phyloP scores from a whole-genome alignment of 2,797 vertebrate genomes.

The Remorina albescens region DNA sequence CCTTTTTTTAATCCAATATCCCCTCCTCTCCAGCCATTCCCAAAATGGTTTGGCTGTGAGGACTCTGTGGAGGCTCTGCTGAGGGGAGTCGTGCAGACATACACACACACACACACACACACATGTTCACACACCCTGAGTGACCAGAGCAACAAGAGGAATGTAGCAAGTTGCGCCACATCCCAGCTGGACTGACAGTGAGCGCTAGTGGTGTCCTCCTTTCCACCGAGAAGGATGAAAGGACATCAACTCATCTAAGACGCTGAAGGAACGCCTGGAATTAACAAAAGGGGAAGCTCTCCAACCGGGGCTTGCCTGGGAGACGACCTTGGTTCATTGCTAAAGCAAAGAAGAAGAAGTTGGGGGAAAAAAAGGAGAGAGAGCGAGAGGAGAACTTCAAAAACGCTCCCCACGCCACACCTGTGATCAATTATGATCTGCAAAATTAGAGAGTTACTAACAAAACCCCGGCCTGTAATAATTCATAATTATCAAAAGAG shows the following conservation, averaged over 20 bases:
- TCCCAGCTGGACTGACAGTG: conserved; percentile 83
- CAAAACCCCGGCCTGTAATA: conserved; percentile 78
- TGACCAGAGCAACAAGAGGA: conserved; percentile 84
- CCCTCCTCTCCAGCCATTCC: conserved; percentile 75
- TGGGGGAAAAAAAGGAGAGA: conserved; percentile 18
- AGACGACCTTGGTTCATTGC: conserved; percentile 79
- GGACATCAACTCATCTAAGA: conserved; percentile 78
- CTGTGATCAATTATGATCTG: conserved; percentile 82
- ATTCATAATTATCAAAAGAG: conserved; percentile 82
- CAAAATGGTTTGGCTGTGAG: conserved; percentile 79
- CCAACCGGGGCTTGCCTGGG: conserved; percentile 78
- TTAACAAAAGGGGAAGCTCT: conserved; percentile 81
- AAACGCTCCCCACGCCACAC: conserved; percentile 74
- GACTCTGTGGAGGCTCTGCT: conserved; percentile 73
- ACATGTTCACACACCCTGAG: conserved; percentile 72
- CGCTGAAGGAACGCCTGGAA: conserved; percentile 80
- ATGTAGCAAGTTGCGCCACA: conserved; percentile 82
- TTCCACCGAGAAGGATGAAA: conserved; percentile 81
- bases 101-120: conserved; percentile 35
- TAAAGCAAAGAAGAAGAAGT: conserved; percentile 66
- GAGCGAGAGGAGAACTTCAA: conserved; percentile 64
- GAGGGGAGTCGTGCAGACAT: conserved; percentile 62
- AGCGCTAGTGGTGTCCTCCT: conserved; percentile 79
- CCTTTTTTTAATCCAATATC: conserved; percentile 83
- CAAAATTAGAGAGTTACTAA: conserved; percentile 82